Evolutionary conservation across 2,113 vertebrate genomes (phyloP).

Genomic region (Trogon melanurus): DNA sequence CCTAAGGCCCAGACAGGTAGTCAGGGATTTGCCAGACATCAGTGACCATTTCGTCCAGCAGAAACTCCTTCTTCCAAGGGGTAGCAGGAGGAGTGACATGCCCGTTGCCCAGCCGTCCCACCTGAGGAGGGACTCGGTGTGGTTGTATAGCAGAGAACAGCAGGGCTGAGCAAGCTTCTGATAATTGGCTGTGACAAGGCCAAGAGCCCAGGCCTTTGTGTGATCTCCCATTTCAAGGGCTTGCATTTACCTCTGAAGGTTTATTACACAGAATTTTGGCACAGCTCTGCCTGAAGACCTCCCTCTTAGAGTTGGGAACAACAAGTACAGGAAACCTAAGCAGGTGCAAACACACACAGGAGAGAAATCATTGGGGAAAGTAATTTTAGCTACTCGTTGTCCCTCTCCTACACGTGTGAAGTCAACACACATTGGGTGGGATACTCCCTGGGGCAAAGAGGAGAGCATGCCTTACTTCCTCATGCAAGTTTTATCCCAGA

Average conservation of each 20-base stretch:
- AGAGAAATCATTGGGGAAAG: not conserved
- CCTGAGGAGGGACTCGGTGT: not conserved
- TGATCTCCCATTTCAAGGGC: not conserved
- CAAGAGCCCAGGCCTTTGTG: not conserved
- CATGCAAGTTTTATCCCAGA: not conserved
- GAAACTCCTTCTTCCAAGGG: not conserved
- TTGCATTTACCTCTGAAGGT: not conserved
- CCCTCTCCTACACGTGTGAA: not conserved
- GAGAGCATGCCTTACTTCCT: not conserved
- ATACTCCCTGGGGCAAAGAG: not conserved
- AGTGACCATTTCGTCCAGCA: rapidly evolving
- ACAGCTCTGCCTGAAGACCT: not conserved
- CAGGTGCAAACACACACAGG: not conserved
- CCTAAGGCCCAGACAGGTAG: not conserved
- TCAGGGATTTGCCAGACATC: not conserved
- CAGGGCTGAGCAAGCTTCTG: not conserved
- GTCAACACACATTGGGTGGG: rapidly evolving
- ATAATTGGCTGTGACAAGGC: not conserved
- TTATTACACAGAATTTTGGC: not conserved
- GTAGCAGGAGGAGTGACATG: not conserved
- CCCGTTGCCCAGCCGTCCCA: rapidly evolving
- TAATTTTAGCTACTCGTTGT: not conserved
- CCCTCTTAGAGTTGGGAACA: not conserved
- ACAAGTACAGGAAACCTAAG: not conserved
- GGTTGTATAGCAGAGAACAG: not conserved